A percentile compares a stretch with the other conserved stretches of the same genome.
Evolutionary conservation across 2,113 vertebrate genomes (phyloP).

Genomic region (Sigmodon hispidus): DNA sequence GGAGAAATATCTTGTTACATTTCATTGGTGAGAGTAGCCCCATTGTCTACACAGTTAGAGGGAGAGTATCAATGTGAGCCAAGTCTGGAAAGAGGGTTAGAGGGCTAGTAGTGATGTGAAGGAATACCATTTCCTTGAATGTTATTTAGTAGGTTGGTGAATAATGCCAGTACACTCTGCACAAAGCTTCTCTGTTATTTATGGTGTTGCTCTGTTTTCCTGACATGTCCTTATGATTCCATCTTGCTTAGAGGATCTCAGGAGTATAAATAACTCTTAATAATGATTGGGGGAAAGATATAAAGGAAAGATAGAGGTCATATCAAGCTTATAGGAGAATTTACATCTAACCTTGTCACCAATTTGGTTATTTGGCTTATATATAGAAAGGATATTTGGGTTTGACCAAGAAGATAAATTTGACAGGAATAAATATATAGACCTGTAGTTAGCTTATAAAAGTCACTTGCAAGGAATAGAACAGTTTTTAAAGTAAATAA

Average conservation of each 20-base stretch:
- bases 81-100: neutral
- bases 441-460: slow-evolving; percentile 56
- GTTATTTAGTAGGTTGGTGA: slow-evolving; percentile 52
- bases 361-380: slow-evolving; percentile 64
- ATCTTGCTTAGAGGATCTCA: slow-evolving; percentile 40
- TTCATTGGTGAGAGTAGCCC: neutral
- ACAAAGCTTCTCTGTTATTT: slow-evolving; percentile 44
- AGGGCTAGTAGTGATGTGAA: neutral
- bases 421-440: slow-evolving; percentile 47
- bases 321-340: slow-evolving; percentile 48
- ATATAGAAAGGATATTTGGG: slow-evolving; percentile 45
- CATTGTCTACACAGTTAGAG: neutral
- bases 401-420: slow-evolving; percentile 65
- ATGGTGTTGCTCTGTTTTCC: slow-evolving; percentile 9
- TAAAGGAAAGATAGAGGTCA: slow-evolving; percentile 56
- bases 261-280: slow-evolving; percentile 68
- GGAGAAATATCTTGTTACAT: neutral
- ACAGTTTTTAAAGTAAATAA: slow-evolving; percentile 45
- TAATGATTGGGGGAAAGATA: slow-evolving; percentile 46
- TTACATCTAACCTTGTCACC: slow-evolving; percentile 66
- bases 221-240: slow-evolving; percentile 63
- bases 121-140: neutral
- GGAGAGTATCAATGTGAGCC: neutral
- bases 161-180: neutral
- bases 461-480: slow-evolving; percentile 14